Evolutionary conservation across 2,797 vertebrate genomes (phyloP).

Genomic region (Salarias fasciatus): DNA sequence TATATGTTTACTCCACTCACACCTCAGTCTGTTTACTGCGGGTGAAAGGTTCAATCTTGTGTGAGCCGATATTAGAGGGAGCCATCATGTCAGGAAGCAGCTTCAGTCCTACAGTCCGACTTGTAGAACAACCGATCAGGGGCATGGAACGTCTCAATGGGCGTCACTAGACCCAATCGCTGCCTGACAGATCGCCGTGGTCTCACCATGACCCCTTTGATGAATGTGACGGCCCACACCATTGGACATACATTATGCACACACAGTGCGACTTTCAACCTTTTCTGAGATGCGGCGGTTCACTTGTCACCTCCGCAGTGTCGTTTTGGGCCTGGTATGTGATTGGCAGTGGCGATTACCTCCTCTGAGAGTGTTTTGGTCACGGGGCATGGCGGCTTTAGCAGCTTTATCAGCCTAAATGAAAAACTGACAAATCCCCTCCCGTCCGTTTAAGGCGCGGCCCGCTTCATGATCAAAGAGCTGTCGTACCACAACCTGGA

Average conservation of each 20-base stretch:
- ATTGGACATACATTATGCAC: too few relatives aligned
- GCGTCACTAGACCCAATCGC: constrained; percentile 1
- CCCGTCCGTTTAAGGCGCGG: constrained; percentile 84
- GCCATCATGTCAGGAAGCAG: too few relatives aligned
- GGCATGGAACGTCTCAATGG: background rate
- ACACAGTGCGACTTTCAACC: too few relatives aligned
- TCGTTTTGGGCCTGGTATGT: background rate
- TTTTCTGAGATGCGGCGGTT: too few relatives aligned
- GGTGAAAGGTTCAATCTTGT: constrained; percentile 32
- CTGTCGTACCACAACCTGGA: constrained; percentile 98
- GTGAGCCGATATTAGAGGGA: constrained; percentile 14
- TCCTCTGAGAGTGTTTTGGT: background rate
- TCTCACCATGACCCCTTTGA: background rate
- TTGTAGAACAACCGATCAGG: constrained; percentile 26
- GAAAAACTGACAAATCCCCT: background rate
- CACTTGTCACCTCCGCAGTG: too few relatives aligned
- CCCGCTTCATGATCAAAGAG: constrained; percentile 98
- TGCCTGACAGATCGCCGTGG: constrained; percentile 1
- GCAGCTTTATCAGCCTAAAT: background rate
- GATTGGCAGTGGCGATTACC: background rate
- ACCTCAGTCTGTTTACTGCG: constrained; percentile 16
- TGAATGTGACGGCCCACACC: too few relatives aligned
- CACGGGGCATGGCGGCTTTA: too few relatives aligned
- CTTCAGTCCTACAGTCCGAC: constrained; percentile 24
- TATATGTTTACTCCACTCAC: constrained; percentile 7